phyloP scores from a whole-genome alignment of 2,888 invertebrate genomes.

The Camptogramma bilineatum region DNA sequence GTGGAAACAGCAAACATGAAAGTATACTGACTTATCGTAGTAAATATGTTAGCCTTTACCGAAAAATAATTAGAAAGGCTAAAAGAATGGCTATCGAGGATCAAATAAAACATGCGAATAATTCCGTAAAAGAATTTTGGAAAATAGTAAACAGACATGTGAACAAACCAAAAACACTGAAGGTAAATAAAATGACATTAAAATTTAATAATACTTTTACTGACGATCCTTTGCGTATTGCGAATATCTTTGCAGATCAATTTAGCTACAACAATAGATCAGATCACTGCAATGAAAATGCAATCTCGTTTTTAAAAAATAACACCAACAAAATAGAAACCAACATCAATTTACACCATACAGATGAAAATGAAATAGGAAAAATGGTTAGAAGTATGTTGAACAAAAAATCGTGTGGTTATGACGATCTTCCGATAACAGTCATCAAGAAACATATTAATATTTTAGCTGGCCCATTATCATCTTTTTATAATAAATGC shows the following conservation, averaged over 20 bases:
- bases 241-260: neutral
- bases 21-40: neutral
- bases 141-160: conserved; percentile 4
- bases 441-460: no score
- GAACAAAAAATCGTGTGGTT: no score
- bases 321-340: no score
- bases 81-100: neutral
- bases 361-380: no score
- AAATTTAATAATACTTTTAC: neutral
- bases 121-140: no score
- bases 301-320: no score
- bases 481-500: no score
- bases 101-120: neutral
- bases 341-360: no score
- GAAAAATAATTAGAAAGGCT: conserved; percentile 3
- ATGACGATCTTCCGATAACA: no score
- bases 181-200: neutral
- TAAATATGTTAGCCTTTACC: neutral
- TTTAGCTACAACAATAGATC: neutral
- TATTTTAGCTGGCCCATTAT: no score
- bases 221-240: neutral
- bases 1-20: conserved; percentile 2
- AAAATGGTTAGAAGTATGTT: no score
- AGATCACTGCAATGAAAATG: no score
- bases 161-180: neutral